A percentile compares a stretch with the other conserved stretches of the same genome.
Conservation (phyloP, 2,888 invertebrate species). For the Argynnis bischoffii region DNA sequence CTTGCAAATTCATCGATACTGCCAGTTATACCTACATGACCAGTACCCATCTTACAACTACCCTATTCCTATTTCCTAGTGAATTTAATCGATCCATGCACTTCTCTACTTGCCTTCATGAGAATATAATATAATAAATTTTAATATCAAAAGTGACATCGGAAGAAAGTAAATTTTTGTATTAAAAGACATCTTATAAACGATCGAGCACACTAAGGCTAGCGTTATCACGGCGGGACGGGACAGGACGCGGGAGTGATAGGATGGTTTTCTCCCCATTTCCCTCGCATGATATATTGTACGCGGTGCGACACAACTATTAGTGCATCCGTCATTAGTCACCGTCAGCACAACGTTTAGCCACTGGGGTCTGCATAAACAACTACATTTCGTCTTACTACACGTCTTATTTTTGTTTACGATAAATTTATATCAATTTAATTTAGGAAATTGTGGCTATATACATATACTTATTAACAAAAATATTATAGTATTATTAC, state of each 20-base stretch:
- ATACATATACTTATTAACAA: too few species aligned
- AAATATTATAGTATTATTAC: too few species aligned
- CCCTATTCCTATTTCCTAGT: too few species aligned
- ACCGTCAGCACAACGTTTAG: slow-evolving; percentile 73
- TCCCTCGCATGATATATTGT: slow-evolving; percentile 76
- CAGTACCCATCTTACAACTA: too few species aligned
- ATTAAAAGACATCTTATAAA: slow-evolving; percentile 32
- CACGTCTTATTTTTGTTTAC: slow-evolving; percentile 30
- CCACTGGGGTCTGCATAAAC: slow-evolving; percentile 63
- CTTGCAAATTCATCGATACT: too few species aligned
- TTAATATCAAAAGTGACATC: not conserved
- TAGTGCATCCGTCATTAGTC: slow-evolving; percentile 83
- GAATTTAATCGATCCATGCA: too few species aligned
- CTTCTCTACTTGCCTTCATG: not conserved
- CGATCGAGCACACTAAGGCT: slow-evolving; percentile 45
- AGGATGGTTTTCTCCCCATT: slow-evolving; percentile 72
- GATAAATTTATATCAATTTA: not conserved
- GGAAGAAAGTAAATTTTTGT: slow-evolving; percentile 8
- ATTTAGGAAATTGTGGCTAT: not conserved
- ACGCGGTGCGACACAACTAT: slow-evolving; percentile 77
- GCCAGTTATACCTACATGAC: too few species aligned
- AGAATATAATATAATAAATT: not conserved
- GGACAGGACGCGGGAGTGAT: slow-evolving; percentile 54
- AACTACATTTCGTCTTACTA: slow-evolving; percentile 55
- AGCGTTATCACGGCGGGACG: slow-evolving; percentile 65